Base-by-base conservation (phyloP, 2,888 invertebrate species). In the Ophioninae sp. region DNA sequence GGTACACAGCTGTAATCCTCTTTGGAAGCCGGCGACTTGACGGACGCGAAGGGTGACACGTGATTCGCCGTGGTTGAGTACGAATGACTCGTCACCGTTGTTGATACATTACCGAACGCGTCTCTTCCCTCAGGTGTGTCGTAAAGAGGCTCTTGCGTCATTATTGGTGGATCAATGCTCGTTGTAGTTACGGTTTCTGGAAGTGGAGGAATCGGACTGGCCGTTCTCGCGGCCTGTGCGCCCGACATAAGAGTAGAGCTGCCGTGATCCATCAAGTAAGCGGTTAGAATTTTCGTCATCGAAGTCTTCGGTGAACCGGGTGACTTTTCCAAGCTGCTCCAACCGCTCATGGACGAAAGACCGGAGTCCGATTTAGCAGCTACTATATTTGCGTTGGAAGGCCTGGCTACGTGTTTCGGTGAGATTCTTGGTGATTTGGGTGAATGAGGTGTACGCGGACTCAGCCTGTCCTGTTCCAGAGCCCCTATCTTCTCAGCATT, bases 361-460 rank as follows among this genome's bases (percentile, higher is more conserved):
- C 97, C 97, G 0, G 97, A 97, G 92, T 97, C 97, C 0, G 97
- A 97, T 92, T 97, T 97, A 0, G 96, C 96, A 6, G 96, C 95
- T 2, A 95, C 95, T 84, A 96, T 96, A 90, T 95, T 95, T 7
- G 91, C 89, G 41, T 94, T 94, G 85, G 94, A 94, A 82, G 93
- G 93, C 87, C 95, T 94, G 90, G 95, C 95, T 23, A 94, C 92
- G 88, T 96, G 95, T 90, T 96, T 96, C 30, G 96, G 96, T 56
- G 96, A 96, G 2, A 95, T 94, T 93, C 95, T 95, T 9, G 96
- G 96, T 41, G 96, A 96, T 92, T 96, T 96, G 6, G 96, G 96
- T 37, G 96, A 96, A 84, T 94, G 94, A 0, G 94, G 94, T 63
- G 93, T 93, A 87, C 95, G 94, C 5, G 96, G 96, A 92, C 95